Conservation (phyloP, 1,140 invertebrate species). For the Solenopsis invicta region DNA sequence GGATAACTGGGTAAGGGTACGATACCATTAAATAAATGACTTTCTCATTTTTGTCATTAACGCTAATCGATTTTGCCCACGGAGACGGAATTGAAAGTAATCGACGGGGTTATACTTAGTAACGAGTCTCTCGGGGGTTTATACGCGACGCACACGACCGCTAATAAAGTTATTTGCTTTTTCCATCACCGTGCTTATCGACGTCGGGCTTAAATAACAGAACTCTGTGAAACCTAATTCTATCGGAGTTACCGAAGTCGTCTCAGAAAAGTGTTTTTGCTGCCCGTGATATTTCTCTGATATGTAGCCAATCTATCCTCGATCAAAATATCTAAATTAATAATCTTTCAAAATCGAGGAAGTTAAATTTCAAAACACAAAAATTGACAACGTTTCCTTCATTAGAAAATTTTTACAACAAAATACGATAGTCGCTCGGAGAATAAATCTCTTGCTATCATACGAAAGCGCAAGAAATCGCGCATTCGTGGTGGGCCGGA, state of each 20-base stretch:
- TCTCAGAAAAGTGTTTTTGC: not conserved
- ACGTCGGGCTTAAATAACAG: conserved; percentile 31
- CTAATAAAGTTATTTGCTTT: conserved; percentile 71
- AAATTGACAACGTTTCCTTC: not conserved
- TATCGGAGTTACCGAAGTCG: not conserved
- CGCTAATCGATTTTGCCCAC: conserved; percentile 62
- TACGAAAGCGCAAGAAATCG: conserved; percentile 38
- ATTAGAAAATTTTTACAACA: not conserved
- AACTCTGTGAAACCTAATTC: conserved; percentile 4
- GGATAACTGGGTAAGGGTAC: conserved; percentile 51
- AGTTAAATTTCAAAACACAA: not conserved
- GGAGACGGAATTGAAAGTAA: conserved; percentile 62
- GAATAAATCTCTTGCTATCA: conserved; percentile 16
- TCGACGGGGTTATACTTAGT: conserved; percentile 54
- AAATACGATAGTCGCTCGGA: conserved; percentile 24
- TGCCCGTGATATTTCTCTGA: not conserved
- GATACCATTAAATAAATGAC: conserved; percentile 60
- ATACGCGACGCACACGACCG: conserved; percentile 50
- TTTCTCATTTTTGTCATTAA: conserved; percentile 65
- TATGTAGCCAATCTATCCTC: not conserved
- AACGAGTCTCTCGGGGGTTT: conserved; percentile 45
- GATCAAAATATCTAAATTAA: not conserved
- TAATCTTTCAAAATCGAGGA: not conserved
- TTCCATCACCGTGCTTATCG: conserved; percentile 56
- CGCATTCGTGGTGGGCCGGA: conserved; percentile 26